Evolutionary conservation across 2,113 vertebrate genomes (phyloP), one percentile per base, ranked within the genome.

Genomic region (Psilopsiagon aurifrons): DNA sequence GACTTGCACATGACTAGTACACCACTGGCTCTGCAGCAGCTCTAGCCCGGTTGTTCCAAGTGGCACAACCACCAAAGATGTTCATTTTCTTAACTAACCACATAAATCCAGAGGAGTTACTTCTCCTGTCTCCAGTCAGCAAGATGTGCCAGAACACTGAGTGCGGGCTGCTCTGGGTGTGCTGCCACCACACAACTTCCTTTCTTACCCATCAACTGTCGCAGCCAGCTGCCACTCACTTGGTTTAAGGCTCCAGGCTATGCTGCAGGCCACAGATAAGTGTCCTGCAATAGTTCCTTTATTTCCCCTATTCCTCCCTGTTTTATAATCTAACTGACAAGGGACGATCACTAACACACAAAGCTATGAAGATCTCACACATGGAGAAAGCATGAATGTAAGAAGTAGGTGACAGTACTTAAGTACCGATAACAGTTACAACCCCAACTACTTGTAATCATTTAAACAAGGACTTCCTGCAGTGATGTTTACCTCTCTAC

Each of bases 361-460:
- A 3, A 4, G 24, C 19, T 41, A 13, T 3, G 11, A 66, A 41
- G 17, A n/a, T 11, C 31, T 55, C 46, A 2, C 23, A 11, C 7
- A 2, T 3, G 9, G 29, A 71, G 33, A 52, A 79, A 16, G 29
- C 14, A 1, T 24, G 43, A 55, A 11, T 14, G 0, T 1, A 52
- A 71, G 15, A 51, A 29, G 11, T 7, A 7, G 29, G 54, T 11
- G 16, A 54, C 13, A 46, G 60, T 19, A 44, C 9, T 18, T 18
- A 33, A 33, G 22, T 17, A 66, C 0, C 16, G 22, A 1, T 33
- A 62, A 47, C 63, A 47, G 29, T 19, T 43, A 33, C 11, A 70
- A 77, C 31, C 46, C 43, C 71, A 83, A 44, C 52, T 62, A 27
- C 59, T 83, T 62, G 10, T 3, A 39, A 57, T 25, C 12, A 22